phyloP scores from a whole-genome alignment of 2,888 invertebrate genomes.

The Pyralis farinalis region DNA sequence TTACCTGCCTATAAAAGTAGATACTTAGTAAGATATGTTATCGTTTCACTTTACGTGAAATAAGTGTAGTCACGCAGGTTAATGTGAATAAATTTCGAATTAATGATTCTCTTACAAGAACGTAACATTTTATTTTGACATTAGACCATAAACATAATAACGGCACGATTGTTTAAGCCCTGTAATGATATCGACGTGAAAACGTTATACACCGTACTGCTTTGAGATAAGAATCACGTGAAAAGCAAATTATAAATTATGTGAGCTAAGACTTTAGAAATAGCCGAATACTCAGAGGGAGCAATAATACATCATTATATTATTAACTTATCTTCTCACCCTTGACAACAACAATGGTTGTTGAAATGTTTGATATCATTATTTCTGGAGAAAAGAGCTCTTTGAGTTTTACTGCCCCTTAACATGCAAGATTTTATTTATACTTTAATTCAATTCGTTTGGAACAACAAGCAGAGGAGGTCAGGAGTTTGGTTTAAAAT shows the following conservation, averaged over 20 bases:
- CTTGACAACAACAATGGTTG: constrained; percentile 77
- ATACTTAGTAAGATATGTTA: constrained; percentile 8
- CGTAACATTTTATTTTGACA: constrained; percentile 72
- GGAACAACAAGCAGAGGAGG: constrained; percentile 53
- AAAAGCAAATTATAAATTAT: constrained; percentile 34
- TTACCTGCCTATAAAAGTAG: neutral
- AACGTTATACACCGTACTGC: constrained; percentile 25
- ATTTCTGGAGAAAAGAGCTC: constrained; percentile 49
- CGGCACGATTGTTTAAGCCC: constrained; percentile 52
- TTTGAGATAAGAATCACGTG: constrained; percentile 17
- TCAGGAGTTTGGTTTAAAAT: constrained; percentile 19
- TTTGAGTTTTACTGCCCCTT: constrained; percentile 59
- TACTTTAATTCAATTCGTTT: constrained; percentile 68
- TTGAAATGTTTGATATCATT: constrained; percentile 77
- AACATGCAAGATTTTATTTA: constrained; percentile 76
- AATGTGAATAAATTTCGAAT: constrained; percentile 68
- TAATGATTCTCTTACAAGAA: constrained; percentile 60
- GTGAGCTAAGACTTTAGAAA: constrained; percentile 44
- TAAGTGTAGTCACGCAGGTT: constrained; percentile 50
- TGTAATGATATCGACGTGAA: constrained; percentile 22
- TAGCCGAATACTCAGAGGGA: constrained; percentile 57
- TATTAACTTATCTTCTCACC: constrained; percentile 80
- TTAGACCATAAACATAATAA: constrained; percentile 68
- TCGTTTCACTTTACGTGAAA: constrained; percentile 42
- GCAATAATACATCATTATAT: constrained; percentile 76